Evolutionary conservation across 2,113 vertebrate genomes (phyloP).

Genomic region (Podilymbus podiceps): DNA sequence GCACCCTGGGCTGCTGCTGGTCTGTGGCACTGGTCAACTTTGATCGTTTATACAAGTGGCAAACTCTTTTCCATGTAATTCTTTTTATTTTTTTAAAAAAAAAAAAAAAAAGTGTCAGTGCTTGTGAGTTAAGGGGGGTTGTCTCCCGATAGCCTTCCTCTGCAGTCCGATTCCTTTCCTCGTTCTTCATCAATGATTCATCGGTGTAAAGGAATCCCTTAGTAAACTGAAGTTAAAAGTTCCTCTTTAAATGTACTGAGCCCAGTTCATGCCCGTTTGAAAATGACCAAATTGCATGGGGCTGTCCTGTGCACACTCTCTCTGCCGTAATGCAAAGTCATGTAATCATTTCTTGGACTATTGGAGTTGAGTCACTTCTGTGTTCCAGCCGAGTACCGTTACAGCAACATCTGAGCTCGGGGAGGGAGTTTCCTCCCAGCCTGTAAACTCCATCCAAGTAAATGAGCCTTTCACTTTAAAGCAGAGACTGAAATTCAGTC

Average conservation of each 20-base stretch:
- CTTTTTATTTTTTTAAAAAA: neutral
- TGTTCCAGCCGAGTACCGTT: neutral
- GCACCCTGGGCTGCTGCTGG: neutral
- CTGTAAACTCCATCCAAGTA: neutral
- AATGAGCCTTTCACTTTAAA: neutral
- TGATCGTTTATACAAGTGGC: neutral
- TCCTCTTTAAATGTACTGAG: neutral
- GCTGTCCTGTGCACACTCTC: neutral
- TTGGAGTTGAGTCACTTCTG: neutral
- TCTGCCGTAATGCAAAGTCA: neutral
- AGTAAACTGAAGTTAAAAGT: neutral
- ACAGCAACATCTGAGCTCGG: neutral
- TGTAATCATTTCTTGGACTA: neutral
- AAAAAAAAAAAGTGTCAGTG: neutral
- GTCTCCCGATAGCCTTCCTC: neutral
- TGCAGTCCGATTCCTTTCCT: neutral
- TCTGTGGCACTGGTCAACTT: neutral
- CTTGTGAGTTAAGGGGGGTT: neutral
- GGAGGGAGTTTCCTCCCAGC: neutral
- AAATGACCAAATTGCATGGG: accelerated
- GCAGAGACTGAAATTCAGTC: neutral
- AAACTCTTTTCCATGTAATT: neutral
- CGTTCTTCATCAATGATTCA: neutral
- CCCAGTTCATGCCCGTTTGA: neutral
- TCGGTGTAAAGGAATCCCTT: neutral